Evolutionary conservation across 2,888 invertebrate genomes (phyloP), one percentile per base, ranked within the genome.

Genomic region (Eristalinus sepulchralis): DNA sequence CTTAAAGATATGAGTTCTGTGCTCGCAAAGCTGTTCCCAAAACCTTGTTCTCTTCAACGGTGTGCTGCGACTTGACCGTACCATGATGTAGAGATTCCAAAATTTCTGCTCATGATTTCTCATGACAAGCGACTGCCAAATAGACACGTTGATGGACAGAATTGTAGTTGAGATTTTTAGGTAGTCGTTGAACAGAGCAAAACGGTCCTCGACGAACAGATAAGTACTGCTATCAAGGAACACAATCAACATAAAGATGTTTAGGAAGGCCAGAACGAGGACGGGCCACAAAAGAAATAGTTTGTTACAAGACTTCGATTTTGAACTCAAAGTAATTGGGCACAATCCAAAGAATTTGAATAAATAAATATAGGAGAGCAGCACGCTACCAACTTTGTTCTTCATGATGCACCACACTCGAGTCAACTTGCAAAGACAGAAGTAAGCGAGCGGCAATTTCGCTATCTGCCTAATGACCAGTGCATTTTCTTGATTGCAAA

Each of bases 321-420:
- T 88, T 0, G 85, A 60, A 6, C 88, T 66, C 6, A 90, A 75
- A 0, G 89, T 81, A 22, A 91, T 57, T 2, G 89, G 89, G 55
- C 89, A 90, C 59, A 89, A 87, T 3, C 91, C 91, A 20, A 90
- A 64, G 34, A 90, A n/a, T 78, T 90, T 91, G 86, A 90, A 91
- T 34, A 90, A 79, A 33, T 88, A 88, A 22, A 90, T 62, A 57
- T 91, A 89, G 47, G 72, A 85, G 55, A 88, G 88, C 2, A 83
- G 24, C 10, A 83, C 20, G 4, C 2, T 11, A 9, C 72, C 47
- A 13, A 77, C 34, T 33, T 62, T 47, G n/a, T 76, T 13, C 13
- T 20, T 55, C 36, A 66, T 75, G 17, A 11, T 57, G 47, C 17
- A 47, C 8, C 9, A 8, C 17, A 47, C 47, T 1, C 8, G 17